A percentile compares a stretch with the other conserved stretches of the same genome.
Conservation (phyloP, 2,113 vertebrate species). For the Mungos mungo region DNA sequence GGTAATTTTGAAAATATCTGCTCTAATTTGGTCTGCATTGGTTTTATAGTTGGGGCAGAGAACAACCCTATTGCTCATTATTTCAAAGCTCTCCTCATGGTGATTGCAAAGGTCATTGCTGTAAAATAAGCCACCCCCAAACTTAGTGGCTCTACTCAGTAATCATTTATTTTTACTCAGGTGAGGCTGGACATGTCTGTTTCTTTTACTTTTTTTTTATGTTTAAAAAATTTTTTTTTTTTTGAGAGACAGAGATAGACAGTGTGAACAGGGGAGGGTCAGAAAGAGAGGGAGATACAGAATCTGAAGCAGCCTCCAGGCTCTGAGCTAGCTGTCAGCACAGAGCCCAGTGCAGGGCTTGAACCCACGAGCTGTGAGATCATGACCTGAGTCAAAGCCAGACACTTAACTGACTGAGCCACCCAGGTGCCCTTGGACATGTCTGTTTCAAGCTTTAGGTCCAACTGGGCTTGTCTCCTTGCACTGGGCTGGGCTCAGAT, state of each 20-base stretch:
- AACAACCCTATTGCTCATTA: neutral
- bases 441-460: neutral
- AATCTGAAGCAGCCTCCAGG: no score
- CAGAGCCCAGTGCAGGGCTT: no score
- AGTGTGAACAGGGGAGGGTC: no score
- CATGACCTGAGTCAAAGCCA: no score
- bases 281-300: no score
- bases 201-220: neutral
- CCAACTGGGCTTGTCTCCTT: neutral
- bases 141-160: neutral
- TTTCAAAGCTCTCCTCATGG: neutral
- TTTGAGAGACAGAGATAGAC: no score
- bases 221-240: no score
- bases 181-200: neutral
- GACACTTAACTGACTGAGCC: no score
- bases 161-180: neutral
- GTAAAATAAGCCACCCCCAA: neutral
- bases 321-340: no score
- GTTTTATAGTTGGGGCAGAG: constrained; percentile 18
- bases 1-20: neutral
- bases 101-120: neutral
- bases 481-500: neutral
- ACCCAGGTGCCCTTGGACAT: neutral
- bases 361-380: no score
- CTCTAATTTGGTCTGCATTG: neutral